Evolutionary conservation across 2,797 vertebrate genomes (phyloP), one percentile per base, ranked within the genome.

Genomic region (Limosa lapponica): DNA sequence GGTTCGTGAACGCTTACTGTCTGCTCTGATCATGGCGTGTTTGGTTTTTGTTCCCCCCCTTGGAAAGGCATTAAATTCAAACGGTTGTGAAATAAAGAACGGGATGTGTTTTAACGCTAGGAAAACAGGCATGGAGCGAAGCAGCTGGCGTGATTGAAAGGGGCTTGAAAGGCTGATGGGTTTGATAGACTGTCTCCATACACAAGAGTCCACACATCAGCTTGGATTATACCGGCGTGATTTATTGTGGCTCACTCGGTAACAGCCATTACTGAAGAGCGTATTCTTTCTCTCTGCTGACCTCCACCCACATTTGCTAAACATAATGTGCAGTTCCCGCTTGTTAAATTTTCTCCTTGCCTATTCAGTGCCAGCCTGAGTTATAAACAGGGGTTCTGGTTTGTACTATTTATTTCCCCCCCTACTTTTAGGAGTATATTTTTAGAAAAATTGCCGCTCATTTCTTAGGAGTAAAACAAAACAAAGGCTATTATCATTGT

Each of bases 241-340:
- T 96, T 97, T 95, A 97, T 96, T 92, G 89, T 20, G 57, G 69
- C 88, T 92, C 0, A 0, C 64, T 73, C 30, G 0, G 32, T 69
- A 92, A 90, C 88, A 92, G 90, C 71, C 88, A 95, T 89, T 94
- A 84, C 93, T 16, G 65, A 80, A 67, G 67, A 73, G 57, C 13
- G 0, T 96, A 95, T 93, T 94, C 88, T 94, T 93, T 93, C 87
- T 90, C 67, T 51, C 86, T 39, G 67, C 83, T 95, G 94, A 96
- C 94, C 96, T 96, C 96, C 96, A 95, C 94, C 94, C 94, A 93
- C 88, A 74, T 92, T 95, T 93, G 78, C 94, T 93, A 95, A 96
- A 96, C 90, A 94, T 73, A 87, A 93, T 61, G 82, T 82, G 81
- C 74, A 43, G 88, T 94, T 95, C 94, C 81, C 71, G 0, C 95